phyloP scores from a whole-genome alignment of 2,888 invertebrate species.

The Archaeoteleia sp. region DNA sequence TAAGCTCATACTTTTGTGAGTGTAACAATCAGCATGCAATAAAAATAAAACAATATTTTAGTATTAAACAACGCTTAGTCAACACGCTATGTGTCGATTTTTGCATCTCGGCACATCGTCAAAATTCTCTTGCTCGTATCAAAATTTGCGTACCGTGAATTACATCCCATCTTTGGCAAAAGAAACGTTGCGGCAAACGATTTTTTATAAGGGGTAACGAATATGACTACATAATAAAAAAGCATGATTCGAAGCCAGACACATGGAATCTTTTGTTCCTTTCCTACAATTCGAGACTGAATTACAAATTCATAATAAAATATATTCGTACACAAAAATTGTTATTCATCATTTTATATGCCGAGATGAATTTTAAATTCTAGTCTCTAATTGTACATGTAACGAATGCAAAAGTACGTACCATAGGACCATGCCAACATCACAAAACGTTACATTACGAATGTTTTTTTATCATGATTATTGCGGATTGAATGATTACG shows the following conservation, averaged over 20 bases:
- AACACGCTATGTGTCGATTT: neutral
- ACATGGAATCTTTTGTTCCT: conserved; percentile 2
- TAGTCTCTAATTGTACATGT: conserved; percentile 5
- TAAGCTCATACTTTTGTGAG: conserved; percentile 62
- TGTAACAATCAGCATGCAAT: conserved; percentile 64
- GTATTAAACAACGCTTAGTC: conserved; percentile 45
- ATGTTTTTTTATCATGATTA: conserved; percentile 25
- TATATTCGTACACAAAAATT: no score
- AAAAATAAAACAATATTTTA: conserved; percentile 59
- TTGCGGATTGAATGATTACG: conserved; percentile 35
- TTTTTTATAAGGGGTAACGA: no score
- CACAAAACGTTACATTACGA: conserved; percentile 48
- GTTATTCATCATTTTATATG: no score
- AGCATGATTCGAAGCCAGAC: conserved; percentile 37
- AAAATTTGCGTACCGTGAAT: no score
- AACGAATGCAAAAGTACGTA: conserved; percentile 44
- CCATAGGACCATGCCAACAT: conserved; percentile 36
- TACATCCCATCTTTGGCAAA: no score
- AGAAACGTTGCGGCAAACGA: no score
- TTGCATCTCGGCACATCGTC: conserved; percentile 3
- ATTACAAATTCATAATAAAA: conserved; percentile 11
- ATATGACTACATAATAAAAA: conserved; percentile 4
- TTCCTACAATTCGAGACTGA: conserved; percentile 5
- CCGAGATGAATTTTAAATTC: conserved; percentile 28
- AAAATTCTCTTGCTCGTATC: no score